A percentile compares a stretch with the other conserved stretches of the same genome.
Conservation (phyloP, 2,113 vertebrate genomes). For the Campylomormyrus numenius region DNA sequence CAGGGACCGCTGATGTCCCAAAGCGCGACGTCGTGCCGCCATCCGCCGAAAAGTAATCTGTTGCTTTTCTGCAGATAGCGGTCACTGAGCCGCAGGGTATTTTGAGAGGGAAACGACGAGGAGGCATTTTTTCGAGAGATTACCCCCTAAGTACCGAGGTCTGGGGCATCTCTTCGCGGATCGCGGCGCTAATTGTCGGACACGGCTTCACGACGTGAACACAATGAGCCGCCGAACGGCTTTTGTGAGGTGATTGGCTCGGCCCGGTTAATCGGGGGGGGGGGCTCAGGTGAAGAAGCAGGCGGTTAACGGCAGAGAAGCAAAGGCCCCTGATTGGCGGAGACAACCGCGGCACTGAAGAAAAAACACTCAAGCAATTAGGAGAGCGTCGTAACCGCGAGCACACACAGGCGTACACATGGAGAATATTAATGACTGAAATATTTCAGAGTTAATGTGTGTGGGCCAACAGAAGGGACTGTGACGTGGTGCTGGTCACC, state of each 20-base stretch:
- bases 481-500: neutral
- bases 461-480: neutral
- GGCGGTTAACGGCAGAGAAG: neutral
- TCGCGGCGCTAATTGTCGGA: conserved; percentile 32
- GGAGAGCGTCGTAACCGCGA: neutral
- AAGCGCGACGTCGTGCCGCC: neutral
- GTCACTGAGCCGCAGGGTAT: neutral
- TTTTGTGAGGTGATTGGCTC: conserved; percentile 19
- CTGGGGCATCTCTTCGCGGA: conserved; percentile 9
- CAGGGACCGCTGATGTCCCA: neutral
- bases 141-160: conserved; percentile 23
- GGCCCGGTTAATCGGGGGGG: conserved; percentile 27
- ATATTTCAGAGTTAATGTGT: neutral
- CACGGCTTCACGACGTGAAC: conserved; percentile 27
- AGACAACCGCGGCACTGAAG: neutral
- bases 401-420: neutral
- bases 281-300: conserved; percentile 16
- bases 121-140: conserved; percentile 26
- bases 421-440: neutral
- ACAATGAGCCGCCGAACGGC: conserved; percentile 32
- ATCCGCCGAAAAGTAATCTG: neutral
- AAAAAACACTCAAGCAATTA: neutral
- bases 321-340: too few relatives aligned
- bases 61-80: neutral
- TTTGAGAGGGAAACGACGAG: neutral